These are phyloP conservation scores for Aspidiotus rigidus DNA, from an alignment of 2,888 invertebrate genomes.

Conservation along the genomic window DNA sequence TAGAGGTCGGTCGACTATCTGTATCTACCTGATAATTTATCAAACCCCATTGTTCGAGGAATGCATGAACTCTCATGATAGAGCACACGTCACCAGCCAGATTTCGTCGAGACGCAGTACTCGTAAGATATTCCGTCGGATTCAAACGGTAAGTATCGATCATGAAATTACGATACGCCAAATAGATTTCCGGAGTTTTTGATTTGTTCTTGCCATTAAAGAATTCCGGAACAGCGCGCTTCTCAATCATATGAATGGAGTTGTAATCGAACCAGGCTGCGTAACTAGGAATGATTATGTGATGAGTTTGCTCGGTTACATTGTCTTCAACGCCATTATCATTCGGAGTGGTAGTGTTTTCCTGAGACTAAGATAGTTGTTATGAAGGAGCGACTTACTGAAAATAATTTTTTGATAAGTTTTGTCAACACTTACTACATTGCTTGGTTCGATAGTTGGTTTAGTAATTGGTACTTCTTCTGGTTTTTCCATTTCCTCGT, in stretches of 20 bases:
- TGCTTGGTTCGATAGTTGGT: conserved; percentile 58
- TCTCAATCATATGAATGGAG: conserved; percentile 94
- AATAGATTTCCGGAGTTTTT: conserved; percentile 94
- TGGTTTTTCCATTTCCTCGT: conserved; percentile 72
- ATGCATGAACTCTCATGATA: conserved; percentile 97
- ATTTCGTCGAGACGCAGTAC: conserved; percentile 93
- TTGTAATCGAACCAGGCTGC: conserved; percentile 99
- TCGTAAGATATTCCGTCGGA: conserved; percentile 96
- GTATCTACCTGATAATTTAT: conserved; percentile 96
- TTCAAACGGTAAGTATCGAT: conserved; percentile 95
- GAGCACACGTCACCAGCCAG: conserved; percentile 98
- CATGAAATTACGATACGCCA: conserved; percentile 99
- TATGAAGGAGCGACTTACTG: not conserved
- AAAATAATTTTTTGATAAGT: not conserved
- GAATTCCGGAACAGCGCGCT: conserved; percentile 93
- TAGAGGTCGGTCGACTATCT: conserved; percentile 89
- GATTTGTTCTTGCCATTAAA: conserved; percentile 97
- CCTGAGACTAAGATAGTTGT: conserved; percentile 39
- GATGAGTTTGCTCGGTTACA: conserved; percentile 96
- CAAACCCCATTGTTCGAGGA: conserved; percentile 98
- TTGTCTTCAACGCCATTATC: conserved; percentile 80
- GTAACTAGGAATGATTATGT: conserved; percentile 97
- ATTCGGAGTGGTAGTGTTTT: conserved; percentile 54
- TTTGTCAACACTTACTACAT: conserved; percentile 47
- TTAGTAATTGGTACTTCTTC: conserved; percentile 62